Conservation (phyloP, 2,888 invertebrate species). For the Drosophila maculinotata region DNA sequence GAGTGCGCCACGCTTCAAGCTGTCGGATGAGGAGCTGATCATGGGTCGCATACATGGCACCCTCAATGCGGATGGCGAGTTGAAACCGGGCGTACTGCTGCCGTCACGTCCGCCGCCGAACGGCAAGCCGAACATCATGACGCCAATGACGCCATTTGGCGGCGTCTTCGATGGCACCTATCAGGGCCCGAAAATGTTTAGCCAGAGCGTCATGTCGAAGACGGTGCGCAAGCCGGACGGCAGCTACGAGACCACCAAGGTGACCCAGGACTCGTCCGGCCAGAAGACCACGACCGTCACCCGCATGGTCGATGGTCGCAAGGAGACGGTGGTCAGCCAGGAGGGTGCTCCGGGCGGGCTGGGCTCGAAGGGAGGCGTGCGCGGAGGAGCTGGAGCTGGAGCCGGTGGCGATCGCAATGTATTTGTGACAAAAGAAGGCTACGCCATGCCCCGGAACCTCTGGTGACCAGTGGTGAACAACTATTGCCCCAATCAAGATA, state of each 20-base stretch:
- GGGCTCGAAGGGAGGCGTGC: slow-evolving; percentile 1
- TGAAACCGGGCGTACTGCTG: slow-evolving; percentile 31
- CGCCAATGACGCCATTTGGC: slow-evolving; percentile 81
- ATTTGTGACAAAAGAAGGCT: slow-evolving; percentile 84
- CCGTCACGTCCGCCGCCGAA: slow-evolving; percentile 66
- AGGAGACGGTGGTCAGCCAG: slow-evolving; percentile 81
- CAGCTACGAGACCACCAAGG: slow-evolving; percentile 86
- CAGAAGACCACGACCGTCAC: slow-evolving; percentile 87
- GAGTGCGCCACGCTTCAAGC: slow-evolving; percentile 55
- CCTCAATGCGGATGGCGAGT: slow-evolving; percentile 76
- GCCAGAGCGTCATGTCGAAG: slow-evolving; percentile 86
- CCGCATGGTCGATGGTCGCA: slow-evolving; percentile 81
- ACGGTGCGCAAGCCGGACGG: slow-evolving; percentile 87
- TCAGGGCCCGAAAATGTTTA: slow-evolving; percentile 85
- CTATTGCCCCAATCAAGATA: slow-evolving; percentile 72
- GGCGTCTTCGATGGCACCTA: slow-evolving; percentile 84
- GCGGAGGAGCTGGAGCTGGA: slow-evolving; percentile 5
- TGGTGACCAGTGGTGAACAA: slow-evolving; percentile 85
- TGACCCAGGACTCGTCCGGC: slow-evolving; percentile 87
- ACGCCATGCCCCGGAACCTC: slow-evolving; percentile 85
- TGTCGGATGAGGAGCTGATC: slow-evolving; percentile 84
- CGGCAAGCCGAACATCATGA: slow-evolving; percentile 76
- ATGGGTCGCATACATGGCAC: slow-evolving; percentile 85
- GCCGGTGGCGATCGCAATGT: slow-evolving; percentile 82
- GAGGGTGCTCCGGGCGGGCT: slow-evolving; percentile 45